Evolutionary conservation across 2,888 invertebrate species (phyloP).

Genomic region (Stenurella melanura): DNA sequence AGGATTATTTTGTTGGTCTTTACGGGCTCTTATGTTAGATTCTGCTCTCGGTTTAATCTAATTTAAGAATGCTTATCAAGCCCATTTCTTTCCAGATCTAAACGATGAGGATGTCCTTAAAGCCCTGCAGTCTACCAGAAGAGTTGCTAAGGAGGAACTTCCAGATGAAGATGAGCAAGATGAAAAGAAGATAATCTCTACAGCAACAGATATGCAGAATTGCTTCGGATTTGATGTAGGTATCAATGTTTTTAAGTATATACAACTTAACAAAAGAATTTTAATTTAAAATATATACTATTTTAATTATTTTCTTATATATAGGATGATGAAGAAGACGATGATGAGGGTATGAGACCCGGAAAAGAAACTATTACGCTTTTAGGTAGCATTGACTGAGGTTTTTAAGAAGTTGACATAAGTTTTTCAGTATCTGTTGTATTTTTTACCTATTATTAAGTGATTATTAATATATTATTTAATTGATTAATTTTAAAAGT

Average conservation of each 20-base stretch:
- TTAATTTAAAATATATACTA: background rate
- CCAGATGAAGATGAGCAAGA: slow-evolving; percentile 64
- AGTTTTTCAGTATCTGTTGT: slow-evolving; percentile 26
- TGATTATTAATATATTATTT: slow-evolving; percentile 11
- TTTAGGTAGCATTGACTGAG: slow-evolving; percentile 66
- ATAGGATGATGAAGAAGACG: slow-evolving; percentile 72
- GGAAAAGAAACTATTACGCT: slow-evolving; percentile 69
- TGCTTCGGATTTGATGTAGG: slow-evolving; percentile 90
- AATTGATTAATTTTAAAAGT: slow-evolving; percentile 9
- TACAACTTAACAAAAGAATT: background rate
- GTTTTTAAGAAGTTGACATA: slow-evolving; percentile 33
- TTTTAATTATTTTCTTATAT: slow-evolving; percentile 41
- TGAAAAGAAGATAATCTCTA: slow-evolving; percentile 65
- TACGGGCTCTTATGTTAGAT: too few relatives aligned
- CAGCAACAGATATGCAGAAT: slow-evolving; percentile 80
- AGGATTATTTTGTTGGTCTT: too few relatives aligned
- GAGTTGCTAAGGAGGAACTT: slow-evolving; percentile 66
- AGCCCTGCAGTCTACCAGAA: slow-evolving; percentile 70
- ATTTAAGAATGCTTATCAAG: background rate
- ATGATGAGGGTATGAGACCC: slow-evolving; percentile 63
- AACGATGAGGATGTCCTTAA: slow-evolving; percentile 73
- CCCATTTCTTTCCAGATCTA: slow-evolving; percentile 68
- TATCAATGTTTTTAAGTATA: slow-evolving; percentile 50
- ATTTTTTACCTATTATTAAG: slow-evolving; percentile 31
- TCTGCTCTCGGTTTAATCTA: background rate